Conservation (phyloP, 92 coral and sea anemone genomes). For the Zoanthus sociatus region DNA sequence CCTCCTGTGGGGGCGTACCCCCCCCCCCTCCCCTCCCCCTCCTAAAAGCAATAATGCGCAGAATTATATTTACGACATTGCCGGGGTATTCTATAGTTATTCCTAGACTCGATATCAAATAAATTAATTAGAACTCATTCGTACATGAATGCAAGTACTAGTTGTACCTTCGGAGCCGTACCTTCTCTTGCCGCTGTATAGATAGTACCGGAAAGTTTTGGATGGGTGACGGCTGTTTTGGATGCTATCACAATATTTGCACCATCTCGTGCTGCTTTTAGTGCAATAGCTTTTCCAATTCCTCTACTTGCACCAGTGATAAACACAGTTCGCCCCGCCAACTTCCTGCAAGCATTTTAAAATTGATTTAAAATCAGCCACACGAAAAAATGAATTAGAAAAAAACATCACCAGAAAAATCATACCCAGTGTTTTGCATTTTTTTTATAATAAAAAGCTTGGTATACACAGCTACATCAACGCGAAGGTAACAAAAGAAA, state of each 20-base stretch:
- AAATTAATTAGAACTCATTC: too few relatives aligned
- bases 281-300: slow-evolving; percentile 96
- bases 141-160: too few relatives aligned
- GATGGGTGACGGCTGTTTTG: slow-evolving; percentile 87
- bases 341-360: slow-evolving; percentile 59
- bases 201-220: slow-evolving; percentile 92
- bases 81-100: too few relatives aligned
- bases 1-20: too few relatives aligned
- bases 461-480: neutral
- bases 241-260: slow-evolving; percentile 97
- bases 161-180: neutral
- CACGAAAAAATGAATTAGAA: neutral
- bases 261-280: slow-evolving; percentile 96
- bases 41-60: too few relatives aligned
- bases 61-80: too few relatives aligned
- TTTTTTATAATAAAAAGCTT: neutral
- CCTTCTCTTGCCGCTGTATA: slow-evolving; percentile 98
- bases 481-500: neutral
- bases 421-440: slow-evolving; percentile 24
- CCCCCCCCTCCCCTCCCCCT: too few relatives aligned
- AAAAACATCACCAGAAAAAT: neutral
- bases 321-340: slow-evolving; percentile 93
- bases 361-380: neutral
- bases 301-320: slow-evolving; percentile 98
- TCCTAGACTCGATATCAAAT: too few relatives aligned